A percentile compares a stretch with the other conserved stretches of the same genome.
These are phyloP conservation scores for Ammospiza caudacuta DNA, from an alignment of 2,113 vertebrate species.

Conservation along the genomic window DNA sequence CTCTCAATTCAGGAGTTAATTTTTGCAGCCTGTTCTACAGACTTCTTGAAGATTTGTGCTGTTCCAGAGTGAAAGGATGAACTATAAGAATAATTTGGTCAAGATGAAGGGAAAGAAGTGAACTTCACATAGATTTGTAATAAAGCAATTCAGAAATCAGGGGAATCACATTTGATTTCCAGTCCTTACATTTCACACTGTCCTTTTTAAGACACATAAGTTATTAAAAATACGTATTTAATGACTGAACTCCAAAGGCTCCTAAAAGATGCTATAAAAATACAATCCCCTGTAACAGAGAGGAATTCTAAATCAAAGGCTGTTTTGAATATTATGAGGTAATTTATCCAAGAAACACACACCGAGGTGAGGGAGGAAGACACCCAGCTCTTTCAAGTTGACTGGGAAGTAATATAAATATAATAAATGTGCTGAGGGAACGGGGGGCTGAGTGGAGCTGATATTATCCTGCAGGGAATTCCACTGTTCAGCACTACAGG, in stretches of 20 bases:
- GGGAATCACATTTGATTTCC: constrained; percentile 21
- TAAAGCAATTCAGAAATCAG: background rate
- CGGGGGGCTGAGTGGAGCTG: background rate
- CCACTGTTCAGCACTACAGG: background rate
- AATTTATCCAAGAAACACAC: background rate
- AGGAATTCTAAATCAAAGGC: background rate
- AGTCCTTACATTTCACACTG: constrained; percentile 3
- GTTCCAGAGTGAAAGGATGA: background rate
- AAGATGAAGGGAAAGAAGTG: background rate
- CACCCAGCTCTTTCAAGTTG: background rate
- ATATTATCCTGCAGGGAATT: background rate
- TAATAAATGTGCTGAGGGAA: background rate
- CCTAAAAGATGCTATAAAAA: constrained; percentile 40
- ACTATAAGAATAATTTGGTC: background rate
- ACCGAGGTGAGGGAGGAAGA: accelerated
- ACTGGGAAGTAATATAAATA: background rate
- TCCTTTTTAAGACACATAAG: background rate
- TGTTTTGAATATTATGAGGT: background rate
- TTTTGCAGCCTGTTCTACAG: background rate
- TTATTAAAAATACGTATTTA: constrained; percentile 40
- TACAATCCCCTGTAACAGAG: background rate
- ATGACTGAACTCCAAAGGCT: constrained; percentile 22
- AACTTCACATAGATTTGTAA: background rate
- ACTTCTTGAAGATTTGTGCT: background rate
- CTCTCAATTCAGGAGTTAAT: background rate